These are phyloP conservation scores for Prenolepis imparis DNA, from an alignment of 2,888 invertebrate genomes.

Conservation along the genomic window DNA sequence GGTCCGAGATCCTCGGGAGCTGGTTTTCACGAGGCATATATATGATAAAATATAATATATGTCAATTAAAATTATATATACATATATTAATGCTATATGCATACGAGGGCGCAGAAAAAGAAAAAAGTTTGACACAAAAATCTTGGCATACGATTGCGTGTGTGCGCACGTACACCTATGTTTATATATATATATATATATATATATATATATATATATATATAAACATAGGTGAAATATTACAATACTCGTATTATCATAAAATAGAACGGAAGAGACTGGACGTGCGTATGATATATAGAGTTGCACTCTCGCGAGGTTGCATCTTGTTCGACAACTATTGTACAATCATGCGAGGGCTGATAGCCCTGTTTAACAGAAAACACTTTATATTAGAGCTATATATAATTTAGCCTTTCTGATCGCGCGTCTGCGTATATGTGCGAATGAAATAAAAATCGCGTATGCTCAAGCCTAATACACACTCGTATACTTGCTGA, in stretches of 20 bases:
- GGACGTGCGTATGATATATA: constrained; percentile 50
- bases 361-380: constrained; percentile 28
- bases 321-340: constrained; percentile 60
- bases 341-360: constrained; percentile 70
- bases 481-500: constrained; percentile 48
- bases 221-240: constrained; percentile 22
- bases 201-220: neutral
- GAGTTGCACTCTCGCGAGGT: constrained; percentile 39
- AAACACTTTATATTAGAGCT: constrained; percentile 15
- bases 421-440: constrained; percentile 59
- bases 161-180: neutral
- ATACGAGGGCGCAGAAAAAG: neutral
- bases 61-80: constrained; percentile 72
- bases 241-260: constrained; percentile 13
- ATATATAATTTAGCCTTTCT: constrained; percentile 40
- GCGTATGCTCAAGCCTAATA: constrained; percentile 67
- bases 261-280: constrained; percentile 65
- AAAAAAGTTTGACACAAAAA: neutral
- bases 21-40: constrained; percentile 67
- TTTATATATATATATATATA: constrained; percentile 25
- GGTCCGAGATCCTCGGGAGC: constrained; percentile 49
- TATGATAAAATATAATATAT: constrained; percentile 65
- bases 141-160: neutral
- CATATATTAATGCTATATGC: neutral
- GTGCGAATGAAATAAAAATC: constrained; percentile 57